These are phyloP conservation scores for Poeciliopsis infans DNA, from an alignment of 2,797 vertebrate species.

Conservation along the genomic window DNA sequence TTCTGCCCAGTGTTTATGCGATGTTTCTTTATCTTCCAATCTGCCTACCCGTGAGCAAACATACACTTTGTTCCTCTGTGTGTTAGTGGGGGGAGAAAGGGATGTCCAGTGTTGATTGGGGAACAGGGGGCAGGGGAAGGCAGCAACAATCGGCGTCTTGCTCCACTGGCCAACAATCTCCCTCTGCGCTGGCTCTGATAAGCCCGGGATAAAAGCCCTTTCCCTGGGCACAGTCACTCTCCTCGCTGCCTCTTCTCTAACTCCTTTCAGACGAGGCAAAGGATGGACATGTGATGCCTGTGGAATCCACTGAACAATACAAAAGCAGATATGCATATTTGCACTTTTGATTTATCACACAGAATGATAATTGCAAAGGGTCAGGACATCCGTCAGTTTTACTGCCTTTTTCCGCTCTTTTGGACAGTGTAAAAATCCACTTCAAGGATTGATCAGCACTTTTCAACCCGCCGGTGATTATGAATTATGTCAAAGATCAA, in stretches of 20 bases:
- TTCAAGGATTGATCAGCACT: conserved; percentile 81
- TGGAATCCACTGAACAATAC: conserved; percentile 21
- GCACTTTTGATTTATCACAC: conserved; percentile 37
- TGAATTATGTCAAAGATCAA: conserved; percentile 44
- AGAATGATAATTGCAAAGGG: conserved; percentile 14
- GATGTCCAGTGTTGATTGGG: conserved; percentile 14
- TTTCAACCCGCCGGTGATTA: conserved; percentile 81
- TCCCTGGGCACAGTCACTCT: conserved; percentile 58
- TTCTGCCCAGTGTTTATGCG: background rate
- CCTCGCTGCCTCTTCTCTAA: conserved; percentile 20
- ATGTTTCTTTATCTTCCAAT: conserved; percentile 34
- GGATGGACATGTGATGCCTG: conserved; percentile 28
- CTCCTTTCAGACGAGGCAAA: conserved; percentile 37
- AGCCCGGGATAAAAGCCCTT: conserved; percentile 72
- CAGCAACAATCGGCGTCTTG: conserved; percentile 45
- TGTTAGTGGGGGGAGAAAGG: conserved; percentile 16
- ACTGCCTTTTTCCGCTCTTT: conserved; percentile 55
- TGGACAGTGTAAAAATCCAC: conserved; percentile 62
- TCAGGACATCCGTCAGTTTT: conserved; percentile 50
- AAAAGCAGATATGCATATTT: conserved; percentile 49
- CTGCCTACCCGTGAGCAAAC: conserved; percentile 13
- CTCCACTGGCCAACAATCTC: conserved; percentile 67
- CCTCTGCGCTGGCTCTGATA: conserved; percentile 75
- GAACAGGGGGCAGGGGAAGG: conserved; percentile 1
- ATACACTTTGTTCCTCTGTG: conserved; percentile 12